Conservation (phyloP, 2,888 invertebrate species). For the Spodoptera exigua region DNA sequence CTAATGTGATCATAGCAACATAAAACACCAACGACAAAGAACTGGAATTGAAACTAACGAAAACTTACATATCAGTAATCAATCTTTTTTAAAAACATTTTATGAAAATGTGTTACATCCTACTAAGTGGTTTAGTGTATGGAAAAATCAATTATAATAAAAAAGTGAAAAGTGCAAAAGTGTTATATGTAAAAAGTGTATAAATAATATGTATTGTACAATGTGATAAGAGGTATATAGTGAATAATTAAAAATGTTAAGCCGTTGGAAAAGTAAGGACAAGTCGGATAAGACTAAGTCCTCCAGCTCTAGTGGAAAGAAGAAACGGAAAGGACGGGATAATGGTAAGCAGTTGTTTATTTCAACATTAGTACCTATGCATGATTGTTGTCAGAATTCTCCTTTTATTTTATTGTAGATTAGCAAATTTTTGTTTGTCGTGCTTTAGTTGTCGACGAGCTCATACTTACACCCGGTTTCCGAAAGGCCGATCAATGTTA, state of each 20-base stretch:
- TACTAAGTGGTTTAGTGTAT: constrained; percentile 20
- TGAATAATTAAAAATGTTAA: constrained; percentile 90
- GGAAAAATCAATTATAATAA: constrained; percentile 12
- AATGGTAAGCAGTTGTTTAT: constrained; percentile 89
- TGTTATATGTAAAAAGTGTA: too few species aligned
- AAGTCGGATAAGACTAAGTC: constrained; percentile 92
- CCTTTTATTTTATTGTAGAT: too few species aligned
- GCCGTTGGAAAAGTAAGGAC: constrained; percentile 96
- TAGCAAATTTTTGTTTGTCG: too few species aligned
- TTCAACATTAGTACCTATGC: too few species aligned
- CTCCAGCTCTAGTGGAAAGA: constrained; percentile 91
- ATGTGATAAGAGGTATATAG: constrained; percentile 47
- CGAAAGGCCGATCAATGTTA: too few species aligned
- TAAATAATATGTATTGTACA: constrained; percentile 48
- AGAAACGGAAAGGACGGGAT: constrained; percentile 95
- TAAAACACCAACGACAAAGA: constrained; percentile 11
- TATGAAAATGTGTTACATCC: constrained; percentile 36
- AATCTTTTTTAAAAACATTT: constrained; percentile 42
- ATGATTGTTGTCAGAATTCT: too few species aligned
- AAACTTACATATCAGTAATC: constrained; percentile 50
- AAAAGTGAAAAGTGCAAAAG: constrained; percentile 23
- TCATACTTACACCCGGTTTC: too few species aligned
- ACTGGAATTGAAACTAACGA: constrained; percentile 50
- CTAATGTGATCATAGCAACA: constrained; percentile 7
- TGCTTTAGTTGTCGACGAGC: too few species aligned